phyloP scores from a whole-genome alignment of 1,140 invertebrate species.

The Psilanteris sp. region DNA sequence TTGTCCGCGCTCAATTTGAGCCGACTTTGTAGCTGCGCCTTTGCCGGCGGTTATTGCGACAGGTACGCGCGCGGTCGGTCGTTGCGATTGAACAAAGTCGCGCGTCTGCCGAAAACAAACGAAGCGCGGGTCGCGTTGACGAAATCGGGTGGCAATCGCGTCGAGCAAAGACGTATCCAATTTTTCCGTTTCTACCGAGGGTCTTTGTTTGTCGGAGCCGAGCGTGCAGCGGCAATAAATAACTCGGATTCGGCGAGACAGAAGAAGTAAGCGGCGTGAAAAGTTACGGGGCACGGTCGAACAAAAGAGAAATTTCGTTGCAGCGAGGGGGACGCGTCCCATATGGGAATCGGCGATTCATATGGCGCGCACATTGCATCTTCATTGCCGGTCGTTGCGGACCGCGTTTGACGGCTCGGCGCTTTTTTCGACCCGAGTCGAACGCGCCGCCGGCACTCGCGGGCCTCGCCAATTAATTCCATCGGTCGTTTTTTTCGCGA shows the following conservation, averaged over 20 bases:
- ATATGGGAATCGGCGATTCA: constrained; percentile 29
- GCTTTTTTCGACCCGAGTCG: background rate
- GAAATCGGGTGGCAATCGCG: no score
- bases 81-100: no score
- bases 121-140: no score
- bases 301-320: constrained; percentile 30
- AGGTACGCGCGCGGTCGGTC: background rate
- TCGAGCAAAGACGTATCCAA: no score
- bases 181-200: no score
- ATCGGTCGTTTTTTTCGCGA: constrained; percentile 10
- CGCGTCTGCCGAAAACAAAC: no score
- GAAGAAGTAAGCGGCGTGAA: constrained; percentile 7
- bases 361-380: constrained; percentile 20
- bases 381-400: constrained; percentile 1
- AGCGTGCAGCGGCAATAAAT: constrained; percentile 8
- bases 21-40: constrained; percentile 42
- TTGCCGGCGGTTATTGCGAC: constrained; percentile 13
- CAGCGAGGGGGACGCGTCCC: constrained; percentile 22
- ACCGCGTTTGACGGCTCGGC: constrained; percentile 1
- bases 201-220: constrained; percentile 6
- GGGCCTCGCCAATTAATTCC: constrained; percentile 20
- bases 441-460: background rate
- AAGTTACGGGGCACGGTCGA: constrained; percentile 6
- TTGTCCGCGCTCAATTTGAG: constrained; percentile 50
- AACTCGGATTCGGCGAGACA: constrained; percentile 7